phyloP scores from a whole-genome alignment of 2,888 invertebrate species.

The Odontocolon sp. region DNA sequence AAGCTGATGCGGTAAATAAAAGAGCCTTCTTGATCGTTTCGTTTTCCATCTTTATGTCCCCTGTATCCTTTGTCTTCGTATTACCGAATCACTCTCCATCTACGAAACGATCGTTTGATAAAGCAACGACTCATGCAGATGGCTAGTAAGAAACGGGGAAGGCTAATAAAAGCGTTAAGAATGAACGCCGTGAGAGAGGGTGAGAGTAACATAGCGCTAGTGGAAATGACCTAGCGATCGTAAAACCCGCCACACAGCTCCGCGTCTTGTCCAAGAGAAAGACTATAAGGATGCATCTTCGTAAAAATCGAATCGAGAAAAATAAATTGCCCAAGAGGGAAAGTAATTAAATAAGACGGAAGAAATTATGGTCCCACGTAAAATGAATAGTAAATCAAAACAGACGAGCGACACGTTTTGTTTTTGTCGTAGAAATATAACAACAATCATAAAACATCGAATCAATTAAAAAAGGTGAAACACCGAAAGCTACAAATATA shows the following conservation, averaged over 20 bases:
- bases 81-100: slow-evolving; percentile 42
- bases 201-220: not conserved
- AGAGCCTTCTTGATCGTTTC: not conserved
- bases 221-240: not conserved
- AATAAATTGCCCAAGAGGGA: not conserved
- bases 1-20: slow-evolving; percentile 10
- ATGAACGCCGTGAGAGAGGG: slow-evolving; percentile 37
- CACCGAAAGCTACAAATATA: no score
- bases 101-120: slow-evolving; percentile 59
- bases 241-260: slow-evolving; percentile 3
- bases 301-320: not conserved
- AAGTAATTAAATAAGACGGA: not conserved
- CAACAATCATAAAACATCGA: no score
- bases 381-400: not conserved
- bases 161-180: slow-evolving; percentile 59
- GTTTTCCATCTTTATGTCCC: not conserved
- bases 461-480: not conserved
- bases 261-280: not conserved
- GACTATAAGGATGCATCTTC: not conserved
- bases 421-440: no score
- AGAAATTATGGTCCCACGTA: not conserved
- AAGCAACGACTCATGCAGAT: slow-evolving; percentile 62
- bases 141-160: slow-evolving; percentile 14
- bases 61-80: slow-evolving; percentile 20
- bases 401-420: not conserved